phyloP scores from a whole-genome alignment of 1,140 invertebrate species.

The Philopotamus ludificatus region DNA sequence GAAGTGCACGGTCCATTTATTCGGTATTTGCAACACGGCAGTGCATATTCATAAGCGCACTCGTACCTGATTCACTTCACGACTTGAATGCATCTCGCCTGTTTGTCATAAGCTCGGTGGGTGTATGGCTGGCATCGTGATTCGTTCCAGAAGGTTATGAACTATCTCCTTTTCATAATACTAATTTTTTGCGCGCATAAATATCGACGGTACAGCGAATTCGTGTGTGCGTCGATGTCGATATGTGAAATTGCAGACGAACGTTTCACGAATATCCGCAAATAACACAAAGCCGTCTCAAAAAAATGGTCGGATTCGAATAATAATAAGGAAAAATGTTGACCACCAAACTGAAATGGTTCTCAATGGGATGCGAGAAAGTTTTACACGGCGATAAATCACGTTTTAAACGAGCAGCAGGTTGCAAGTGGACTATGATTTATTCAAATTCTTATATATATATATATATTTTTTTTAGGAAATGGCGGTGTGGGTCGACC shows the following conservation, averaged over 20 bases:
- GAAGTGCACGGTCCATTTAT: conserved; percentile 13
- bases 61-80: conserved; percentile 25
- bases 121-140: conserved; percentile 18
- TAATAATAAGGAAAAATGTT: no score
- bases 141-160: conserved; percentile 10
- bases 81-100: conserved; percentile 32
- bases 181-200: conserved; percentile 16
- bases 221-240: no score
- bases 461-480: conserved; percentile 9
- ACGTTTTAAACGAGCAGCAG: background rate
- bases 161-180: background rate
- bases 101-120: conserved; percentile 39
- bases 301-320: no score
- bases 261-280: no score
- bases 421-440: background rate
- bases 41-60: conserved; percentile 36
- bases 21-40: conserved; percentile 28
- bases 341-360: no score
- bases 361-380: no score
- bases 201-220: conserved; percentile 6
- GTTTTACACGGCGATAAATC: background rate
- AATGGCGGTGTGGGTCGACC: conserved; percentile 13
- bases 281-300: no score
- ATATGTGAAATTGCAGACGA: no score
- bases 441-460: conserved; percentile 9